Evolutionary conservation across 2,888 invertebrate genomes (phyloP), one percentile per base, ranked within the genome.

Genomic region (Agonopterix heracliana): DNA sequence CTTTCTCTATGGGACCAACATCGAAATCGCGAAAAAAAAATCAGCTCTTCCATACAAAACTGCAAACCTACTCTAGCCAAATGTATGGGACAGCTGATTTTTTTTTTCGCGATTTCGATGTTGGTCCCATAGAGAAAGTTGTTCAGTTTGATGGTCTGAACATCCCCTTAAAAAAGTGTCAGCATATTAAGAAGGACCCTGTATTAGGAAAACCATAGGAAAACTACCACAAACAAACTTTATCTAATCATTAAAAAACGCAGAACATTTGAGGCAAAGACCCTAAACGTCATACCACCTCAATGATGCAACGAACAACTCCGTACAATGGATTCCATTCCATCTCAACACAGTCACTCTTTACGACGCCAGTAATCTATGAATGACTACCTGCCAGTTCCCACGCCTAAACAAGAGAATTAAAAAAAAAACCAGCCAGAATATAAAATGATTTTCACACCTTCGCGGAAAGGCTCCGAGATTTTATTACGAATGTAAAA

Each of bases 371-470:
- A 14, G 44, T 46, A 42, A 34, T 47, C 56, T 42, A 42, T 38
- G 42, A 9, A 38, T 26, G 17, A 68, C 74, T 79, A 81, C 72
- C 76, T 74, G 72, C 61, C 59, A 67, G 71, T 87, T 88, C 88
- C 79, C 88, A 88, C 88, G 86, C 68, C 70, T 60, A 66, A 66
- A 68, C 61, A 9, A 64, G 64, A 54, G 64, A 53, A 62, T 55
- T 63, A 65, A 61, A 59, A 65, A 66, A 68, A 69, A 71, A 70
- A 68, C 66, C 66, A 59, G 69, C 65, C 64, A 77, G 72, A 81
- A 83, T 81, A 78, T 26, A 80, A 83, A 84, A 83, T 82, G 56
- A 84, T 84, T 86, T 86, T 87, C 85, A 87, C 88, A 87, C 88
- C 87, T 87, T 79, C 79, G 78, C 75, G 74, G 81, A 78, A 81